These are phyloP conservation scores for Petrocephalus microphthalmus DNA, from an alignment of 2,113 vertebrate species.

Conservation along the genomic window DNA sequence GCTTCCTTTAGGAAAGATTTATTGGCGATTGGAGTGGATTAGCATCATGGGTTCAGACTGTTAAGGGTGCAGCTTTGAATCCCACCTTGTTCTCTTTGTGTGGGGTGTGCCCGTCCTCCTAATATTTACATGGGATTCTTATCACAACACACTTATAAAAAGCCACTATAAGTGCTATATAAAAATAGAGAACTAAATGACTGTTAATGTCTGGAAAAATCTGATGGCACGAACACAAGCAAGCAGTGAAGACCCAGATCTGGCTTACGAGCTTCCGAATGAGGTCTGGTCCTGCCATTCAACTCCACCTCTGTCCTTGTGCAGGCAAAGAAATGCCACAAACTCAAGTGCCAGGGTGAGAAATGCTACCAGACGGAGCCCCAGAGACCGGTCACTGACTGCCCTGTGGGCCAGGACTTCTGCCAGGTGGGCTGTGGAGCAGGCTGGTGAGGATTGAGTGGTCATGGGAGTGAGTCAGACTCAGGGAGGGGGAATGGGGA, in stretches of 20 bases:
- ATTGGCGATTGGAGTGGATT: neutral
- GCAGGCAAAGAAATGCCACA: slow-evolving; percentile 64
- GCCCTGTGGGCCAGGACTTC: slow-evolving; percentile 48
- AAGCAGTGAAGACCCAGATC: neutral
- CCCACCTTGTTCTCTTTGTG: neutral
- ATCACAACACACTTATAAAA: neutral
- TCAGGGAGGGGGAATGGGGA: neutral
- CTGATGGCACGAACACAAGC: neutral
- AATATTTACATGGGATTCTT: neutral
- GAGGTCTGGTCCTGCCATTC: neutral
- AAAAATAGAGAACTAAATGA: neutral
- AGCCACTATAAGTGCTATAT: no score
- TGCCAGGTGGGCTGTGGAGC: slow-evolving; percentile 59
- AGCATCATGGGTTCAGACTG: neutral
- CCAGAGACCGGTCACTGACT: neutral
- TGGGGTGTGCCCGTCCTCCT: neutral
- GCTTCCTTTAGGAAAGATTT: neutral
- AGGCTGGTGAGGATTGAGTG: slow-evolving; percentile 38
- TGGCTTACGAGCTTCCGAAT: neutral
- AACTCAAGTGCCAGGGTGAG: slow-evolving; percentile 38
- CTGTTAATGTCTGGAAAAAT: neutral
- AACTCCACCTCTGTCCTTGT: slow-evolving; percentile 6
- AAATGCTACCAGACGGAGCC: slow-evolving; percentile 57
- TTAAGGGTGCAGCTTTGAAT: neutral
- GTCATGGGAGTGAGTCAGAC: neutral